Evolutionary conservation across 2,888 invertebrate genomes (phyloP), one percentile per base, ranked within the genome.

Genomic region (Caenorhabditis macrosperma): DNA sequence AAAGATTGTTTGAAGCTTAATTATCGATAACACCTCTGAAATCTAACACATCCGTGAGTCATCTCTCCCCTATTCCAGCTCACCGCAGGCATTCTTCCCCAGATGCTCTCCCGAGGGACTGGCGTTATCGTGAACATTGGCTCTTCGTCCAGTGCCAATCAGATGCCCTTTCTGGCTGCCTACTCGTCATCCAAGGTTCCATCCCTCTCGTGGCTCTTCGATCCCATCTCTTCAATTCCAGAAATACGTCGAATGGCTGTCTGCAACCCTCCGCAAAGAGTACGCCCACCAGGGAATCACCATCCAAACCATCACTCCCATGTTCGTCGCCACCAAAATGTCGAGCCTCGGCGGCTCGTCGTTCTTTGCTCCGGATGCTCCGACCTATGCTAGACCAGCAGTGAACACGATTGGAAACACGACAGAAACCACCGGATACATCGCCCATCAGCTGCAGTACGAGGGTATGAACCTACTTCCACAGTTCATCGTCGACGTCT

Each of bases 101-200:
- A 93, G 15, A 96, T 96, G 96, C 94, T 94, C 57, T 93, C 94
- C 83, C 93, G 95, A 50, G 93, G 93, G 50, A 94, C 94, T 83
- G 97, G 97, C 0, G 94, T 96, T 0, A 93, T 98, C 66, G 94
- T 98, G 82, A 97, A 97, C 91, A 92, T 98, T 22, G 94, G 96
- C 0, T 97, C 97, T 0, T 94, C 94, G 0, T 93, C 95, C 0
- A 95, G 94, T 0, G 92, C 93, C 7, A 94, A 94, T 78, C 95
- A 96, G 0, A 94, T 94, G 84, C 57, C 77, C 46, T 55, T 77
- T 24, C 85, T 86, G 88, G 84, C 94, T 7, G 94, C 96, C 0
- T 97, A 97, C 89, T 94, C 95, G 33, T 95, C 95, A 20, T 94
- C 95, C 52, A 97, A 97, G 94, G 94, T 94, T 22, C 7, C 17